A percentile compares a stretch with the other conserved stretches of the same genome.
These are phyloP conservation scores for Catocala nupta DNA, from an alignment of 2,888 invertebrate genomes.

Conservation along the genomic window DNA sequence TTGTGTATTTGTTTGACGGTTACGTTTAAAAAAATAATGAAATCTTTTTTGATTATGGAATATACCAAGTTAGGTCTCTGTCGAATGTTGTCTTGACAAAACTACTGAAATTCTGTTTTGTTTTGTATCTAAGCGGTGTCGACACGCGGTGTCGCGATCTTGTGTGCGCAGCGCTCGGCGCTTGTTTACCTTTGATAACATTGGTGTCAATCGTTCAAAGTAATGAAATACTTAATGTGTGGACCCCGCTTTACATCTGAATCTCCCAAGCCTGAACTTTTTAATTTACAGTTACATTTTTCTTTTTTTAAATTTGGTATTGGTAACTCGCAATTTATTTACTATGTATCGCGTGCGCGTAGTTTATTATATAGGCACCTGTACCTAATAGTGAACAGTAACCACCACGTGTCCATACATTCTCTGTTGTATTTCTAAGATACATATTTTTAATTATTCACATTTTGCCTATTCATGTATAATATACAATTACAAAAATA, in stretches of 20 bases:
- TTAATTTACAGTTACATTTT: conserved; percentile 63
- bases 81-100: conserved; percentile 73
- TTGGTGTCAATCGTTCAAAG: conserved; percentile 10
- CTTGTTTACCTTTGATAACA: conserved; percentile 3
- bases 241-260: conserved; percentile 48
- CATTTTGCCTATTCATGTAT: conserved; percentile 86
- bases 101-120: conserved; percentile 50
- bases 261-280: conserved; percentile 68
- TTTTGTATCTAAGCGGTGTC: conserved; percentile 26
- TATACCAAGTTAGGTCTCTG: conserved; percentile 38
- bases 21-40: conserved; percentile 17
- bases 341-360: conserved; percentile 38
- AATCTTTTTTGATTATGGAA: conserved; percentile 9
- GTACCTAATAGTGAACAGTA: conserved; percentile 70
- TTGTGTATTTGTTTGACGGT: conserved; percentile 32
- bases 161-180: background rate
- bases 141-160: conserved; percentile 15
- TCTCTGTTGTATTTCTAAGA: conserved; percentile 77
- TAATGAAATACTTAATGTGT: conserved; percentile 28
- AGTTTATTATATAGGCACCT: conserved; percentile 65
- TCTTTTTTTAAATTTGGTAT: conserved; percentile 52
- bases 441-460: conserved; percentile 84
- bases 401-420: conserved; percentile 68
- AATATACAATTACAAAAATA: conserved; percentile 83
- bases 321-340: conserved; percentile 43